A percentile compares a stretch with the other conserved stretches of the same genome.
phyloP scores from a whole-genome alignment of 2,113 vertebrate species.

The Microcebus murinus region DNA sequence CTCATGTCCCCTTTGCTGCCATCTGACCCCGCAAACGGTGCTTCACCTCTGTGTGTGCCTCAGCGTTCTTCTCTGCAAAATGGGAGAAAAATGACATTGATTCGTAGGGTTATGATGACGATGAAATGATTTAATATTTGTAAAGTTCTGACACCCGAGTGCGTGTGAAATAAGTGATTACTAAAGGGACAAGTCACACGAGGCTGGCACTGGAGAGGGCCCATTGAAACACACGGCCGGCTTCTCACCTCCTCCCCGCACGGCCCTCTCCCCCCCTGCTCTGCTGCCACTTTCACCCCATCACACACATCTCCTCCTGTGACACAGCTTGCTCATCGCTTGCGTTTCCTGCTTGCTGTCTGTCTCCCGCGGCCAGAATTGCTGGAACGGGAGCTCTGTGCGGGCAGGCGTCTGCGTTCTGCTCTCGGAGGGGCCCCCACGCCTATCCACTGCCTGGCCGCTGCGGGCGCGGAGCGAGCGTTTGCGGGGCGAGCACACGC shows the following conservation, averaged over 20 bases:
- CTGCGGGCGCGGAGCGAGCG: background rate
- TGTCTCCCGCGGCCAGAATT: background rate
- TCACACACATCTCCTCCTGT: rapidly evolving
- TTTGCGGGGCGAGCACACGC: rapidly evolving
- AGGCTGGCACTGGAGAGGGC: rapidly evolving
- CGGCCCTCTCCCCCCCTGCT: background rate
- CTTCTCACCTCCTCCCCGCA: background rate
- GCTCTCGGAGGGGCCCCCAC: rapidly evolving
- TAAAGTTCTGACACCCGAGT: background rate
- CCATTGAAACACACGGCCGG: rapidly evolving
- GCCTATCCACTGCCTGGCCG: background rate
- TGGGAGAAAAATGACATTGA: background rate
- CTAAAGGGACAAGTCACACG: background rate
- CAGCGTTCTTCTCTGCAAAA: background rate
- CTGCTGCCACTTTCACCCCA: rapidly evolving
- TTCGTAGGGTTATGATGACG: background rate
- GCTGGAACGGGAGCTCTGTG: background rate
- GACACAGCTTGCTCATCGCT: background rate
- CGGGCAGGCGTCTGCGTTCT: background rate
- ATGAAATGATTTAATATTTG: background rate
- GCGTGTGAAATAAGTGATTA: background rate
- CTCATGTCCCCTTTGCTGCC: background rate
- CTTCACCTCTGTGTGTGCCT: background rate
- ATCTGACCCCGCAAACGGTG: rapidly evolving
- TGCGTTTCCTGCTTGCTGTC: no score